Conservation (phyloP, 2,888 invertebrate species). For the Pammene aurita region DNA sequence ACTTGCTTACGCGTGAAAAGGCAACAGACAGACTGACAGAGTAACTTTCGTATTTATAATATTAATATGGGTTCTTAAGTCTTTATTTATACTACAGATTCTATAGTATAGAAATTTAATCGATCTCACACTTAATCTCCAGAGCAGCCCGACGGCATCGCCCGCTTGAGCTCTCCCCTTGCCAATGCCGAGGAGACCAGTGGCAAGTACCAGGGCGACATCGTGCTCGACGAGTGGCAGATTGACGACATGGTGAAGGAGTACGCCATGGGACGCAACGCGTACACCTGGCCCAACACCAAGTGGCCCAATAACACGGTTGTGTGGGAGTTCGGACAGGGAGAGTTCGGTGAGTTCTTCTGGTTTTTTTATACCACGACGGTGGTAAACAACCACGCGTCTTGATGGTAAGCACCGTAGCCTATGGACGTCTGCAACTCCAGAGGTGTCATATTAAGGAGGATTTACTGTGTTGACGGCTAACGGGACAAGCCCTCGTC, state of each 20-base stretch:
- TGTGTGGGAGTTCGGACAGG: slow-evolving; percentile 66
- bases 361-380: too few relatives aligned
- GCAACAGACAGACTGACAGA: too few relatives aligned
- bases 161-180: slow-evolving; percentile 50
- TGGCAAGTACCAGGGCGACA: slow-evolving; percentile 73
- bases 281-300: slow-evolving; percentile 65
- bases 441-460: too few relatives aligned
- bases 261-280: slow-evolving; percentile 67
- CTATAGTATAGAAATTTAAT: background rate
- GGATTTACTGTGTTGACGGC: too few relatives aligned
- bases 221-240: slow-evolving; percentile 68
- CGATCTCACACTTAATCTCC: background rate
- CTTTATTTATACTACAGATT: too few relatives aligned
- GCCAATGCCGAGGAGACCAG: slow-evolving; percentile 69
- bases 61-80: too few relatives aligned
- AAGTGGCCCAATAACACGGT: slow-evolving; percentile 73
- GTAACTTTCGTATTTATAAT: too few relatives aligned
- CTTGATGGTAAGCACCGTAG: too few relatives aligned
- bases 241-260: slow-evolving; percentile 64
- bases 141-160: slow-evolving; percentile 55
- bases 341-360: slow-evolving; percentile 65
- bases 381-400: too few relatives aligned
- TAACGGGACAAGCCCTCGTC: too few relatives aligned
- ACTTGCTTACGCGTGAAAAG: too few relatives aligned
- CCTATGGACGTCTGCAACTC: too few relatives aligned